Evolutionary conservation across 2,888 invertebrate species (phyloP).

Genomic region (Eumerus sabulonum): DNA sequence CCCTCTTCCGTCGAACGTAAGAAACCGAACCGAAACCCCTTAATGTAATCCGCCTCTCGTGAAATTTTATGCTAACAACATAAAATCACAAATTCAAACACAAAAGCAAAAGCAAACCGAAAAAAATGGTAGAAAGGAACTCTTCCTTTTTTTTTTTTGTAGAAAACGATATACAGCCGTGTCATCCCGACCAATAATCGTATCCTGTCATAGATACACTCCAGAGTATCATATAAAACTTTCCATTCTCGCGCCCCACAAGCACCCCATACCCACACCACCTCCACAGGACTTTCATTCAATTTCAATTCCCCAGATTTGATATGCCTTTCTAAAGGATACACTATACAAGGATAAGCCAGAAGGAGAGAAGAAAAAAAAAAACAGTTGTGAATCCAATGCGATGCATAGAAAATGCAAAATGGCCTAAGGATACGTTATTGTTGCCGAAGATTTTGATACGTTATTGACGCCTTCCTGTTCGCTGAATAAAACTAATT

Average conservation of each 20-base stretch:
- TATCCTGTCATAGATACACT: slow-evolving; percentile 68
- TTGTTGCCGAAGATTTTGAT: slow-evolving; percentile 67
- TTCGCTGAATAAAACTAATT: slow-evolving; percentile 65
- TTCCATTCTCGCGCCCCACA: slow-evolving; percentile 44
- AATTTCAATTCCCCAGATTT: slow-evolving; percentile 68
- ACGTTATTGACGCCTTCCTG: slow-evolving; percentile 68
- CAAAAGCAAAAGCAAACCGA: background rate
- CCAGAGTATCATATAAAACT: slow-evolving; percentile 62
- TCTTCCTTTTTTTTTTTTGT: slow-evolving; percentile 60
- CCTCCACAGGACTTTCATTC: slow-evolving; percentile 65
- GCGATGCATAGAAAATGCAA: slow-evolving; percentile 56
- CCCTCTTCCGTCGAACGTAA: slow-evolving; percentile 1
- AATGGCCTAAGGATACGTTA: slow-evolving; percentile 69
- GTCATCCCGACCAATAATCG: slow-evolving; percentile 67
- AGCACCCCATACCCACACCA: background rate
- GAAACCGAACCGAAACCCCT: slow-evolving; percentile 24
- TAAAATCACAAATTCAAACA: slow-evolving; percentile 63
- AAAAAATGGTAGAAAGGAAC: slow-evolving; percentile 18
- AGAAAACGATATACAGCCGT: slow-evolving; percentile 65
- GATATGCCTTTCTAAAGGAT: slow-evolving; percentile 57
- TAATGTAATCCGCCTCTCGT: slow-evolving; percentile 64
- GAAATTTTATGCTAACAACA: slow-evolving; percentile 69
- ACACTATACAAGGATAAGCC: background rate
- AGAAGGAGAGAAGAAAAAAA: slow-evolving; percentile 46
- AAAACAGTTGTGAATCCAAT: slow-evolving; percentile 10